Conservation (phyloP, 2,113 vertebrate species). For the Centropus bengalensis region DNA sequence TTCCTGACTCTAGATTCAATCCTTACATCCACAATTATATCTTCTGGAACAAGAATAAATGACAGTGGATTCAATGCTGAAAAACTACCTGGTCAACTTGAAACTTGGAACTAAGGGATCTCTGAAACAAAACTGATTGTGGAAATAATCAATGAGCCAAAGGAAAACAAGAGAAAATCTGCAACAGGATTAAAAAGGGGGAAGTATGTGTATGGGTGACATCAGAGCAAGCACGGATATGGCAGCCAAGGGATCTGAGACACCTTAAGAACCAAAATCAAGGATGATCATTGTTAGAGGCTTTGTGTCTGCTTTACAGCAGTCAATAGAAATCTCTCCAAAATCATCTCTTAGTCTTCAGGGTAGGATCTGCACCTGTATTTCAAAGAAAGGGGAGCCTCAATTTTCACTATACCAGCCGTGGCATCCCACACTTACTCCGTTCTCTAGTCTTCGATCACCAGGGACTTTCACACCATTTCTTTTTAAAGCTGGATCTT, state of each 20-base stretch:
- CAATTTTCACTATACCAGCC: not conserved
- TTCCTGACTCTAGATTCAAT: not conserved
- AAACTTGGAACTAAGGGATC: not conserved
- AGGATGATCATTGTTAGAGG: not conserved
- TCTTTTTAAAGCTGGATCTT: slow-evolving; percentile 83
- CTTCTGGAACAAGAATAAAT: not conserved
- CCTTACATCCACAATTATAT: not conserved
- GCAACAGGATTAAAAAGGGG: not conserved
- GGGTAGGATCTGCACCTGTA: not conserved
- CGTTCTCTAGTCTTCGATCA: slow-evolving; percentile 92
- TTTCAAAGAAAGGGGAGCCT: not conserved
- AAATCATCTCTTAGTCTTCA: not conserved
- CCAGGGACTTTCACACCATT: slow-evolving; percentile 85
- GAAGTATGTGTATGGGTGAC: not conserved
- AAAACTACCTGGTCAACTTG: not conserved
- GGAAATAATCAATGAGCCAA: not conserved
- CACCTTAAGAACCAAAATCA: not conserved
- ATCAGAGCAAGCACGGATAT: not conserved
- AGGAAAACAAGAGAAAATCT: not conserved
- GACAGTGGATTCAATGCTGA: not conserved
- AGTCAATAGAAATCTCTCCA: not conserved
- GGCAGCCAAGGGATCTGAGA: not conserved
- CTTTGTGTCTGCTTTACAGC: not conserved
- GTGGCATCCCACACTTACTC: slow-evolving; percentile 78
- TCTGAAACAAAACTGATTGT: not conserved